Percentiles rank a stretch among this genome's conserved stretches.
phyloP scores from a whole-genome alignment of 2,113 vertebrate genomes.

The Halichoeres trimaculatus region DNA sequence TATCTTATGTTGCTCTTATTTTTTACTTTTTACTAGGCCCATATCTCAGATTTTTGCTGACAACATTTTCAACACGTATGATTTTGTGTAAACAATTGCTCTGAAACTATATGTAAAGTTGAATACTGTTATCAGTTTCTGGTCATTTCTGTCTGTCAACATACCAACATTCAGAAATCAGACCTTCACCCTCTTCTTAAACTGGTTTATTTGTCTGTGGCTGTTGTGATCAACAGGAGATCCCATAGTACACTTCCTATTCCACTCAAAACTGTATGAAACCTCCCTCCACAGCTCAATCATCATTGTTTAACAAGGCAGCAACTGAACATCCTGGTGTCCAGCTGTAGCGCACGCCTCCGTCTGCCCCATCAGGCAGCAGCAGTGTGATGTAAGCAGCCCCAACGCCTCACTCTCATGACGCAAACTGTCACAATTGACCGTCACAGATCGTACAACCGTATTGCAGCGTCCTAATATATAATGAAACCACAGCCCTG shows the following conservation, averaged over 20 bases:
- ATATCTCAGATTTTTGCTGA: too few relatives aligned
- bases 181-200: too few relatives aligned
- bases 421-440: slow-evolving; percentile 21
- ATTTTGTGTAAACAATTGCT: not conserved
- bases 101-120: too few relatives aligned
- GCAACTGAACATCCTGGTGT: slow-evolving; percentile 25
- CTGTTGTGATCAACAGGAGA: slow-evolving; percentile 16
- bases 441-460: not conserved
- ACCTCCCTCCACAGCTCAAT: not conserved
- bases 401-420: slow-evolving; percentile 13
- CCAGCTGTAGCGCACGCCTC: slow-evolving; percentile 16
- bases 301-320: not conserved
- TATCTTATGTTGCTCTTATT: not conserved
- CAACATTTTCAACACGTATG: not conserved
- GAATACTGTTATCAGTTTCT: too few relatives aligned
- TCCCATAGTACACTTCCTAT: not conserved
- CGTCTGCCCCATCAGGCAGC: slow-evolving; percentile 20
- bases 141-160: too few relatives aligned
- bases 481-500: slow-evolving; percentile 10
- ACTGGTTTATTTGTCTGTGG: not conserved
- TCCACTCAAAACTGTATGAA: not conserved
- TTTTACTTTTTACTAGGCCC: not conserved
- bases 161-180: too few relatives aligned
- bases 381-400: slow-evolving; percentile 35
- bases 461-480: not conserved